Evolutionary conservation across 1,140 invertebrate genomes (phyloP), one percentile per base, ranked within the genome.

Genomic region (Plectus sambesii): DNA sequence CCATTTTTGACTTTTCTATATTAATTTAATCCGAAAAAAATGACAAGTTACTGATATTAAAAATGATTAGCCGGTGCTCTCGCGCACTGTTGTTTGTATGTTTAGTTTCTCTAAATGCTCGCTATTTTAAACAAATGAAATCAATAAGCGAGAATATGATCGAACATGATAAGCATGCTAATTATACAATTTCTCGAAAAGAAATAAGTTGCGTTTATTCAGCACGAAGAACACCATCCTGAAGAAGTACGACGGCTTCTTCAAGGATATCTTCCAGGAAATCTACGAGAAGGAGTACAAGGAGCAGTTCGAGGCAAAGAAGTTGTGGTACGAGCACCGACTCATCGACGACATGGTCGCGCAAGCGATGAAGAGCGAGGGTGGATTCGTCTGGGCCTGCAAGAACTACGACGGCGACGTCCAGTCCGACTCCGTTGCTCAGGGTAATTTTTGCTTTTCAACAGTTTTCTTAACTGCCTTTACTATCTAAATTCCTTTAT

Each of bases 401-500:
- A 98, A 98, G 70, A 98, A 98, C 69, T 98, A 98, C 68, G 92
- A 98, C 69, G 92, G 92, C 27, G 92, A 98, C 75, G 92, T 97
- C 0, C 92, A 97, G 69, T 92, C 86, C 0, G 90, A 97, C 72
- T 88, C 87, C 3, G 85, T 97, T 15, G 90, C 90, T 58, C 89
- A 97, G 74, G 89, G 88, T 54, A 29, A 45, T 49, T 86, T 81
- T 62, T 17, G 27, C 23, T 17, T 20, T 35, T 3, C 23, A 26
- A 26, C 12, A 33, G 12, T 33, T 12, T 33, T 17, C 30, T 33
- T 33, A 12, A 33, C 17, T 33, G 30, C 17, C 27, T 6, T 19
- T n/a, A 9, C 6, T 47, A 6, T 8, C 29, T 42, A 33, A 45
- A 44, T 44, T 38, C 42, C 27, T 50, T 40, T 15, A 15, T 46